Percentiles rank a stretch among this genome's conserved stretches.
Conservation (phyloP, 2,888 invertebrate species). For the Ophioninae sp. region DNA sequence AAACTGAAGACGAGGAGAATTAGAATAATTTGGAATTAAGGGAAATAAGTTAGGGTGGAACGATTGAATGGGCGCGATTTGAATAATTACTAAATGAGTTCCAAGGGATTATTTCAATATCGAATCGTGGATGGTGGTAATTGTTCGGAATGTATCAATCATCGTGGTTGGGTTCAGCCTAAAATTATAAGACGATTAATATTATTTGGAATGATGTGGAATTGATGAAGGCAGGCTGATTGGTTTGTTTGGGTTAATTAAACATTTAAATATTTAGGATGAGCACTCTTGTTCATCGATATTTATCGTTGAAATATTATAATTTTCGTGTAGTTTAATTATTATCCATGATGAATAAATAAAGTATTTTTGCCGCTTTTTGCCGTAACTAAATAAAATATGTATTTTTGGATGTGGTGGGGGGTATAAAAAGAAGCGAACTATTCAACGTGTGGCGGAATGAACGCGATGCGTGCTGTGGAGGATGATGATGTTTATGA, state of each 20-base stretch:
- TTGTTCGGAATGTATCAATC: not conserved
- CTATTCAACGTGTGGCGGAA: no score
- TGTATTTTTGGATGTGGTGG: no score
- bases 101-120: not conserved
- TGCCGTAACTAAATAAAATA: no score
- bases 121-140: not conserved
- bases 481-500: no score
- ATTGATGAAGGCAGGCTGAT: not conserved
- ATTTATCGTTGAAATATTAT: no score
- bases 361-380: no score
- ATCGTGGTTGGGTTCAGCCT: not conserved
- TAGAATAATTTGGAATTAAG: not conserved
- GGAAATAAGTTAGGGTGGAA: not conserved
- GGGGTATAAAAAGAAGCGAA: no score
- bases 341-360: no score
- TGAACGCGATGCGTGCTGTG: no score
- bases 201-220: not conserved
- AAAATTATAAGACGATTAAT: not conserved
- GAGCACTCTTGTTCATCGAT: no score
- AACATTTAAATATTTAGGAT: no score
- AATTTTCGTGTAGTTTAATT: no score
- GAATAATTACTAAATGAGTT: not conserved
- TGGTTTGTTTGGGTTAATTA: not conserved
- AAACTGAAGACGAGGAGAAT: not conserved
- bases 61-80: not conserved